Evolutionary conservation across 2,113 vertebrate species (phyloP).

Genomic region (Thymallus thymallus): DNA sequence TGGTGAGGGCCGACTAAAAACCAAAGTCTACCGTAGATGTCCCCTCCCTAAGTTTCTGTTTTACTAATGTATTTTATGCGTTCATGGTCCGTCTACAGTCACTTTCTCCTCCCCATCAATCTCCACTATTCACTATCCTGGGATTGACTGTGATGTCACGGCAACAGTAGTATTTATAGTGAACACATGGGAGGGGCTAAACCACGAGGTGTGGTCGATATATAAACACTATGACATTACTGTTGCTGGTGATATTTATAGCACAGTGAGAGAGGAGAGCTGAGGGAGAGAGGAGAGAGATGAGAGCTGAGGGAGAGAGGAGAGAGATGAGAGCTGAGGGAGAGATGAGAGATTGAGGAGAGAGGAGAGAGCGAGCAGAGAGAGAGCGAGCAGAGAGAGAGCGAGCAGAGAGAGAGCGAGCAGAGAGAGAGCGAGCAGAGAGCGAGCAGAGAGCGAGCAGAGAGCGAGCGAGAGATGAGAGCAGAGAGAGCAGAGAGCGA

Average conservation of each 20-base stretch:
- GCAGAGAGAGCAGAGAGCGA: slow-evolving; percentile 10
- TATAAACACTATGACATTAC: slow-evolving; percentile 49
- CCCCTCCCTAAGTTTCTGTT: slow-evolving; percentile 36
- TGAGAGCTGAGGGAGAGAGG: neutral
- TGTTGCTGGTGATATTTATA: slow-evolving; percentile 51
- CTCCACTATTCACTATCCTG: neutral
- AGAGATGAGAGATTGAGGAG: neutral
- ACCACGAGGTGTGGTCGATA: slow-evolving; percentile 24
- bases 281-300: neutral
- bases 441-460: no score
- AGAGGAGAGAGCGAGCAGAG: neutral
- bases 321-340: neutral
- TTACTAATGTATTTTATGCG: slow-evolving; percentile 8
- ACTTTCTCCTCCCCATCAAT: slow-evolving; percentile 6
- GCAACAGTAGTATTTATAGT: slow-evolving; percentile 39
- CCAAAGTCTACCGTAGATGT: slow-evolving; percentile 24
- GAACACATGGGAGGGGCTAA: slow-evolving; percentile 29
- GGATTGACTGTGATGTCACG: slow-evolving; percentile 32
- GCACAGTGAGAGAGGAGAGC: slow-evolving; percentile 20
- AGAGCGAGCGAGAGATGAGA: no score
- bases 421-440: no score
- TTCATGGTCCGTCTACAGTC: slow-evolving; percentile 7
- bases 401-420: no score
- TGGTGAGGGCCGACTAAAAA: slow-evolving; percentile 21
- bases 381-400: no score